Percentiles rank a stretch among this genome's conserved stretches.
These are phyloP conservation scores for Lasioglossum vierecki DNA, from an alignment of 2,888 invertebrate genomes.

Conservation along the genomic window DNA sequence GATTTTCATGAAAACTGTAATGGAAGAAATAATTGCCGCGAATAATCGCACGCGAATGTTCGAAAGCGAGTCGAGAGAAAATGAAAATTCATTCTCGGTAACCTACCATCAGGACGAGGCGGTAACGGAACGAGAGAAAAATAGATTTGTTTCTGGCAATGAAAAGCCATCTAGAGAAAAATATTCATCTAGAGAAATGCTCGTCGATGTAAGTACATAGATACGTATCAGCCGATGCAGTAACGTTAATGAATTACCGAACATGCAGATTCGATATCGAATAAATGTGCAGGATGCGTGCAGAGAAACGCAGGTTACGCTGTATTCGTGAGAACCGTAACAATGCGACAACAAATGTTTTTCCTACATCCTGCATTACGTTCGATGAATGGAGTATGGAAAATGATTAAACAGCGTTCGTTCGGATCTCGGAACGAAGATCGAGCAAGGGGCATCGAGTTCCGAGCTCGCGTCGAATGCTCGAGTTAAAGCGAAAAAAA, in stretches of 20 bases:
- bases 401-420: slow-evolving; percentile 19
- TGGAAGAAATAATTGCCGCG: neutral
- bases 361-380: neutral
- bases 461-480: neutral
- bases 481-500: too few relatives aligned
- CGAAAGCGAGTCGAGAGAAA: neutral
- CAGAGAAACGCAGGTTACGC: neutral
- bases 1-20: neutral
- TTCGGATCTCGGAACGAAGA: too few relatives aligned
- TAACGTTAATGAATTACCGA: neutral
- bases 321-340: slow-evolving; percentile 27
- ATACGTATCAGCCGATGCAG: neutral
- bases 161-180: neutral
- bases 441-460: neutral
- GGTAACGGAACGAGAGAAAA: neutral
- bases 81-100: slow-evolving; percentile 12
- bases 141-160: neutral
- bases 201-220: neutral
- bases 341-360: slow-evolving; percentile 37
- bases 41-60: neutral
- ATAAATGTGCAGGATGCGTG: neutral
- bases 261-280: neutral
- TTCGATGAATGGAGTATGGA: slow-evolving; percentile 9
- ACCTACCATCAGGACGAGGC: slow-evolving; percentile 10
- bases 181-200: neutral